phyloP scores from a whole-genome alignment of 2,888 invertebrate species.

The Dryadula phaetusa region DNA sequence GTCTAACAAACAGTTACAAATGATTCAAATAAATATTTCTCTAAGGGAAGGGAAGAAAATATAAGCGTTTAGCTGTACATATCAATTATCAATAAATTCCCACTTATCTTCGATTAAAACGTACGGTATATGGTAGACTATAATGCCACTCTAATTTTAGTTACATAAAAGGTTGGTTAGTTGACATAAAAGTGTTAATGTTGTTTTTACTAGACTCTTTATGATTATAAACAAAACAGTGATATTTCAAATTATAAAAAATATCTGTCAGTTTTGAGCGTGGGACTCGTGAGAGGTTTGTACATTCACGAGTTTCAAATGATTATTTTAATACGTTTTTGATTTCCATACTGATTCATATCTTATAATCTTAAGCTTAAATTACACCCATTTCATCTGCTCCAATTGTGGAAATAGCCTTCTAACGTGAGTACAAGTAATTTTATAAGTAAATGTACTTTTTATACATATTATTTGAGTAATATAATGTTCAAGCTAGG shows the following conservation, averaged over 20 bases:
- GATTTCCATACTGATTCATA: slow-evolving; percentile 11
- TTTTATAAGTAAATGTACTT: slow-evolving; percentile 55
- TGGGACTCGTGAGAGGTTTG: slow-evolving; percentile 2
- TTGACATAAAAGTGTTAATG: too few species aligned
- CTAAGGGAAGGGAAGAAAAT: too few species aligned
- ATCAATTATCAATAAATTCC: too few species aligned
- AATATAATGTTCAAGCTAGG: too few species aligned
- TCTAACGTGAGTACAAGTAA: slow-evolving; percentile 51
- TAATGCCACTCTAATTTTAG: too few species aligned
- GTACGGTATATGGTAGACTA: too few species aligned
- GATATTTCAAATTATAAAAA: not conserved
- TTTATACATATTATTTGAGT: not conserved
- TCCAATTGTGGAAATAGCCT: slow-evolving; percentile 1
- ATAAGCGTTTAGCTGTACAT: too few species aligned
- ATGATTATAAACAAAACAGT: not conserved
- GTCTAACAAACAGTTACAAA: too few species aligned
- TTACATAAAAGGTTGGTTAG: too few species aligned
- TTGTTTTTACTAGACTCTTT: too few species aligned
- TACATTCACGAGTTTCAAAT: not conserved
- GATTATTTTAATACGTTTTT: slow-evolving; percentile 7
- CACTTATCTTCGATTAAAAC: too few species aligned
- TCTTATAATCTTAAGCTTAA: slow-evolving; percentile 4
- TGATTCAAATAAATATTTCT: too few species aligned
- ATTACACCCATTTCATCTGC: slow-evolving; percentile 1
- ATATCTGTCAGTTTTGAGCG: not conserved